A percentile compares a stretch with the other conserved stretches of the same genome.
phyloP scores from a whole-genome alignment of 1,140 invertebrate species.

The Physella acuta region DNA sequence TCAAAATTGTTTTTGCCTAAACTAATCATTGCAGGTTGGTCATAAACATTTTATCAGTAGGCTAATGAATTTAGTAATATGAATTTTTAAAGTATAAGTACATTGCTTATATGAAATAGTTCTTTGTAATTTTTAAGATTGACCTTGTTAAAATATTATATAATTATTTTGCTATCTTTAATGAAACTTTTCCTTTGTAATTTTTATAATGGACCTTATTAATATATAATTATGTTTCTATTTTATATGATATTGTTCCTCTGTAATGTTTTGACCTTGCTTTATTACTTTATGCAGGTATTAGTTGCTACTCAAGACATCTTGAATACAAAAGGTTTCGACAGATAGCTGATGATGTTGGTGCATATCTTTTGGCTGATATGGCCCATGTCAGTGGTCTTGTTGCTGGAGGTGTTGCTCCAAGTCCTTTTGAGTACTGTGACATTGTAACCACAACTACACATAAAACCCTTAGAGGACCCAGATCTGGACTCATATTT shows the following conservation, averaged over 20 bases:
- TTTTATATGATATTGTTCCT: too few relatives aligned
- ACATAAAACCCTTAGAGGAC: conserved; percentile 91
- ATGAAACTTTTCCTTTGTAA: too few relatives aligned
- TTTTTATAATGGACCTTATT: too few relatives aligned
- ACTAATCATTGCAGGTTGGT: conserved; percentile 83
- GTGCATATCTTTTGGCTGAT: conserved; percentile 87
- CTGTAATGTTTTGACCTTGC: background rate
- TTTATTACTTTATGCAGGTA: conserved; percentile 63
- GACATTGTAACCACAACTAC: conserved; percentile 95
- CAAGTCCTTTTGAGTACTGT: conserved; percentile 88
- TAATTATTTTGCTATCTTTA: too few relatives aligned
- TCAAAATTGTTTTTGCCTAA: conserved; percentile 88
- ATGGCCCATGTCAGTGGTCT: conserved; percentile 94
- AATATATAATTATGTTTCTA: too few relatives aligned
- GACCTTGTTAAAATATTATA: too few relatives aligned
- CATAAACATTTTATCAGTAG: background rate
- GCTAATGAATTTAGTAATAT: background rate
- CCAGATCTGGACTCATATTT: conserved; percentile 86
- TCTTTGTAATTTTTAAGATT: too few relatives aligned
- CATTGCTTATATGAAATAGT: background rate
- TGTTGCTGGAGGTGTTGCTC: conserved; percentile 82
- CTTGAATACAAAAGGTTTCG: conserved; percentile 84
- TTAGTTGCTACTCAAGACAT: conserved; percentile 80
- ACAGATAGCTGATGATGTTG: conserved; percentile 83
- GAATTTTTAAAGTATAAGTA: background rate